A percentile compares a stretch with the other conserved stretches of the same genome.
These are phyloP conservation scores for Cerastoderma edule DNA, from an alignment of 2,888 invertebrate species.

Conservation along the genomic window DNA sequence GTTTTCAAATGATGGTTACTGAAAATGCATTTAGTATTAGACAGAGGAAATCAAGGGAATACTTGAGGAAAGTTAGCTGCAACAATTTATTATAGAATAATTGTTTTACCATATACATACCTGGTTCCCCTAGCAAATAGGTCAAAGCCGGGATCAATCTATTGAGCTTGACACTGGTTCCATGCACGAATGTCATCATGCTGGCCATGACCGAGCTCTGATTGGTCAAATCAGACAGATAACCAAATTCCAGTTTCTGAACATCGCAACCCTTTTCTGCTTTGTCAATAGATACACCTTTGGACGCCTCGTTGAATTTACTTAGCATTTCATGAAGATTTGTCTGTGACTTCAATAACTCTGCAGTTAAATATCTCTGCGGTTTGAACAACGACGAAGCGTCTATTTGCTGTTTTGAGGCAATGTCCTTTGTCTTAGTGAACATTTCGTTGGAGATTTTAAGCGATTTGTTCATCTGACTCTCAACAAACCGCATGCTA, in stretches of 20 bases:
- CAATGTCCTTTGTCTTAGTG: constrained; percentile 35
- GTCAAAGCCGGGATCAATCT: constrained; percentile 73
- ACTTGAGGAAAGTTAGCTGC: no score
- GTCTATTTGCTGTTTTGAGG: constrained; percentile 33
- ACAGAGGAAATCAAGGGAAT: no score
- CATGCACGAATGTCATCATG: constrained; percentile 64
- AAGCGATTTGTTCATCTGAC: constrained; percentile 70
- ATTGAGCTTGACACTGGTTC: constrained; percentile 66
- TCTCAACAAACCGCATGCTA: constrained; percentile 70
- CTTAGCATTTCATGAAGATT: neutral
- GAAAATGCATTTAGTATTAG: no score
- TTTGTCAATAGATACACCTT: neutral
- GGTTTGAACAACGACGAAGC: constrained; percentile 46
- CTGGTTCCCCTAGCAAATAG: constrained; percentile 74
- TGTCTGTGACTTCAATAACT: neutral
- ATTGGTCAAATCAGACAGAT: constrained; percentile 2
- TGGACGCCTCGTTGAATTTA: neutral
- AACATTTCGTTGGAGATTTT: constrained; percentile 35
- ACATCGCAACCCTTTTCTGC: neutral
- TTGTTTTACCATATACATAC: no score
- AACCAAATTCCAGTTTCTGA: neutral
- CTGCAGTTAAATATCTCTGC: constrained; percentile 7
- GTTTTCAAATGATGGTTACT: no score
- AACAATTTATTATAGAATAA: no score
- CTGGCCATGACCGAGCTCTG: constrained; percentile 24